Conservation (phyloP, 1,140 invertebrate species). For the Saccostrea echinata region DNA sequence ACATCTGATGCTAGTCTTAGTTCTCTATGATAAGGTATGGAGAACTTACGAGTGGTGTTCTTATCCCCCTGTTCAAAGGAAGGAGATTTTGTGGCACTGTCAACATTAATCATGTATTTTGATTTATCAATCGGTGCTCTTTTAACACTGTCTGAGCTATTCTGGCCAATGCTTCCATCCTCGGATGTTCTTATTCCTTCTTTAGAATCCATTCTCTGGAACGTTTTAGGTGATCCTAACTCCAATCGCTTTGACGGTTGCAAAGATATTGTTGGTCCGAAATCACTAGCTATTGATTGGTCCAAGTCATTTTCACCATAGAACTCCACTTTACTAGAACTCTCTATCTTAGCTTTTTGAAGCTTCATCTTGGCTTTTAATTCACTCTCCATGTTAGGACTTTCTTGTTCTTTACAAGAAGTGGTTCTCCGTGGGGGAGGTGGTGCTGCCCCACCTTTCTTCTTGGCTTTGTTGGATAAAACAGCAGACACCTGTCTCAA, state of each 20-base stretch:
- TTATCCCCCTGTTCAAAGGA: constrained; percentile 61
- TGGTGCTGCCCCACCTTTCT: constrained; percentile 68
- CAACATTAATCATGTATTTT: constrained; percentile 75
- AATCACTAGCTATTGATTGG: constrained; percentile 50
- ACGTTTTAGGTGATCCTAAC: constrained; percentile 63
- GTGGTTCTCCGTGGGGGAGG: constrained; percentile 72
- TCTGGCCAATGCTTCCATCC: constrained; percentile 67
- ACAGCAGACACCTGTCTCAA: constrained; percentile 51
- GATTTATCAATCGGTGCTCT: constrained; percentile 74
- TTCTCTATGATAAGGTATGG: constrained; percentile 53
- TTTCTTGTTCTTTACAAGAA: constrained; percentile 54
- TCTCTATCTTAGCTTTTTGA: constrained; percentile 77
- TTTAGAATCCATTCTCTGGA: constrained; percentile 64
- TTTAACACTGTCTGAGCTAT: constrained; percentile 72
- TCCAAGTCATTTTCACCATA: constrained; percentile 61
- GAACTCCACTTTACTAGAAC: constrained; percentile 59
- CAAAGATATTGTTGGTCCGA: constrained; percentile 59
- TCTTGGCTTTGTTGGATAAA: constrained; percentile 65
- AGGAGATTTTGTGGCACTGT: constrained; percentile 61
- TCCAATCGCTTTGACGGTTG: constrained; percentile 61
- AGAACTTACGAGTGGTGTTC: constrained; percentile 67
- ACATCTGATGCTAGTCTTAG: constrained; percentile 46
- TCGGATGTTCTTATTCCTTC: constrained; percentile 57
- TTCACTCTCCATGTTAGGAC: constrained; percentile 61
- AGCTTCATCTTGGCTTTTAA: constrained; percentile 75